phyloP scores from a whole-genome alignment of 2,888 invertebrate genomes.

The Phaonia tiefii region DNA sequence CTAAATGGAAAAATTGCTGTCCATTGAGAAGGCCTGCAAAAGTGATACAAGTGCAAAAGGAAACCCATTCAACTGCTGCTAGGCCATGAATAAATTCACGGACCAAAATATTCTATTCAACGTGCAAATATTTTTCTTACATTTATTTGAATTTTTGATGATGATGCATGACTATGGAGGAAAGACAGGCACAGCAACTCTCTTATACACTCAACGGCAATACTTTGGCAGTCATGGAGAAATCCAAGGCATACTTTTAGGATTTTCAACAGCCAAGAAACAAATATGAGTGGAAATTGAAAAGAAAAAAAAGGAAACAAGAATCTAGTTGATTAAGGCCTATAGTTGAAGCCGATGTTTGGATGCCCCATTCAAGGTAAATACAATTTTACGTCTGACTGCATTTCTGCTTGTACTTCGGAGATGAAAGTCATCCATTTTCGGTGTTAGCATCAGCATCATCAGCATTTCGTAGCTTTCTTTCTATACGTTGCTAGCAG shows the following conservation, averaged over 20 bases:
- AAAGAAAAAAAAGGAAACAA: not conserved
- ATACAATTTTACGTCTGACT: conserved; percentile 50
- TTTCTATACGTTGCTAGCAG: not conserved
- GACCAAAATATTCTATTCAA: conserved; percentile 7
- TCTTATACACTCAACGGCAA: not conserved
- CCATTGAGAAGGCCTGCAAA: no score
- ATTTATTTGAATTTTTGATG: conserved; percentile 44
- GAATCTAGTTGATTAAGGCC: conserved; percentile 36
- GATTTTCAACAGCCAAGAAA: not conserved
- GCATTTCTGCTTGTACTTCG: conserved; percentile 18
- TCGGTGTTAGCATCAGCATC: not conserved
- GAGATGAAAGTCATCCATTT: conserved; percentile 14
- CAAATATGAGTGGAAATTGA: not conserved
- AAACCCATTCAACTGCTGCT: not conserved
- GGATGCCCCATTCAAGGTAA: conserved; percentile 27
- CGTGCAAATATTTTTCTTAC: conserved; percentile 35
- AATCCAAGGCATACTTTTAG: conserved; percentile 35
- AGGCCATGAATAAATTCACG: not conserved
- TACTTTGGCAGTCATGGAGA: not conserved
- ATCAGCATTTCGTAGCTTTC: not conserved
- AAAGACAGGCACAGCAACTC: not conserved
- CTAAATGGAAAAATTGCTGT: not conserved
- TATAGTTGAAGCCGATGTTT: conserved; percentile 8
- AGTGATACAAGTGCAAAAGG: no score
- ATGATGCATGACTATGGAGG: conserved; percentile 23